phyloP scores from a whole-genome alignment of 1,140 invertebrate genomes.

The Geopemphigus sp. region DNA sequence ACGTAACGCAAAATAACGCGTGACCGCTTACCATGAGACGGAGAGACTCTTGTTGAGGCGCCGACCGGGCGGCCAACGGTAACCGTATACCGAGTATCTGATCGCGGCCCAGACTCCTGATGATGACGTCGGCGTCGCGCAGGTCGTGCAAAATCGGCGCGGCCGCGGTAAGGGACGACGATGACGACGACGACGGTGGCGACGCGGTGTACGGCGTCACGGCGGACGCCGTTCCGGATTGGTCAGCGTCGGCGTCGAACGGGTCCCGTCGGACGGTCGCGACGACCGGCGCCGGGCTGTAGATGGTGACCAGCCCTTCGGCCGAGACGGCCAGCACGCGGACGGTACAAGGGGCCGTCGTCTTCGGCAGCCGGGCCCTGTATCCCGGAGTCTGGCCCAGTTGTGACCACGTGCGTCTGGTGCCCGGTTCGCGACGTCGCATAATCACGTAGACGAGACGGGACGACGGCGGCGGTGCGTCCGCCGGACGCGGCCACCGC shows the following conservation, averaged over 20 bases:
- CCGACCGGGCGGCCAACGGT: constrained; percentile 45
- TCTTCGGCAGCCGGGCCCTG: constrained; percentile 62
- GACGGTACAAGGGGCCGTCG: constrained; percentile 62
- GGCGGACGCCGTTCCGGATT: not conserved
- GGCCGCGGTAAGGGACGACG: not conserved
- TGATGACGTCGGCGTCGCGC: constrained; percentile 47
- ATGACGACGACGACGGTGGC: not conserved
- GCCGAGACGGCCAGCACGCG: constrained; percentile 66
- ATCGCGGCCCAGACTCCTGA: constrained; percentile 43
- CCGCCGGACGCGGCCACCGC: constrained; percentile 62
- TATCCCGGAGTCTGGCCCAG: constrained; percentile 65
- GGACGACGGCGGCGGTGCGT: constrained; percentile 55
- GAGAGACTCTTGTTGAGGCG: constrained; percentile 28
- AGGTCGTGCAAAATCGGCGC: not conserved
- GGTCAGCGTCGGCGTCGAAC: constrained; percentile 18
- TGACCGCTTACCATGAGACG: constrained; percentile 29
- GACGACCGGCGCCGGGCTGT: constrained; percentile 60
- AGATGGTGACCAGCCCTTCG: constrained; percentile 66
- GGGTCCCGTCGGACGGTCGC: constrained; percentile 56
- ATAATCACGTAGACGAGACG: constrained; percentile 70
- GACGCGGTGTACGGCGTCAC: not conserved
- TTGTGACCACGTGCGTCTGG: constrained; percentile 65
- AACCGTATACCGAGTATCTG: constrained; percentile 37
- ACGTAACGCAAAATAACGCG: too few species aligned
- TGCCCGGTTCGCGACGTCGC: constrained; percentile 59